Base-by-base conservation (phyloP, 2,113 vertebrate species). In the Brachirus orientalis region DNA sequence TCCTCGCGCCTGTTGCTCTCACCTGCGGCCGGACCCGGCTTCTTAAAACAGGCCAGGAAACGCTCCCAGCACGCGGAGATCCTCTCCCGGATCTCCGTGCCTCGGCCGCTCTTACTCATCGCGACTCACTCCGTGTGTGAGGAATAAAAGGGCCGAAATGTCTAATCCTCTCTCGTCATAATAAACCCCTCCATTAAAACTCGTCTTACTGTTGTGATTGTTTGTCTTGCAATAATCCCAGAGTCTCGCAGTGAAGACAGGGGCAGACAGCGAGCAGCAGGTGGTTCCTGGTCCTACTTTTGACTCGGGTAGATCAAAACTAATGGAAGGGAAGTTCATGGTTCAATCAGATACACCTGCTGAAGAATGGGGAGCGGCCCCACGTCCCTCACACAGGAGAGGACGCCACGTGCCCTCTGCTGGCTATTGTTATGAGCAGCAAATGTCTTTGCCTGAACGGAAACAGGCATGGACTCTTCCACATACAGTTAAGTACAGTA, bases 11-110 rank as follows among this genome's bases (percentile, higher is more conserved):
- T 5, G 5, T 8, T 56, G 35, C 0, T 0, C 20, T 9, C 10
- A 0, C 11, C 35, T 8, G 0, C 2, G 4, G 10, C 3, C 0
- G 28, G 14, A 0, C 7, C 3, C 0, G 75, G 18, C 4, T 84
- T 88, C 1, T 44, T 65, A 10, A 85, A 88, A 63, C 80, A 91
- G 0, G 48, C 28, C 45, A 53, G 40, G 12, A 75, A 58, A 0
- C 53, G 20, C 19, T 77, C 35, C 63, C 89, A 90, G 22, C 90
- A 91, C 16, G 18, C 1, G 2, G 54, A 11, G 0, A 87, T 19
- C 8, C 45, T 66, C 20, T 72, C 58, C 4, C 37, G 54, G 6
- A 87, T 12, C 10, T 79, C 85, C 85, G 91, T 91, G 58, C 3
- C 37, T 1, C 13, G 6, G 17, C 2, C 8, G 0, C 8, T 73